Percentiles rank a stretch among this genome's conserved stretches.
Conservation (phyloP, 1,140 invertebrate genomes). For the Chionoecetes opilio region DNA sequence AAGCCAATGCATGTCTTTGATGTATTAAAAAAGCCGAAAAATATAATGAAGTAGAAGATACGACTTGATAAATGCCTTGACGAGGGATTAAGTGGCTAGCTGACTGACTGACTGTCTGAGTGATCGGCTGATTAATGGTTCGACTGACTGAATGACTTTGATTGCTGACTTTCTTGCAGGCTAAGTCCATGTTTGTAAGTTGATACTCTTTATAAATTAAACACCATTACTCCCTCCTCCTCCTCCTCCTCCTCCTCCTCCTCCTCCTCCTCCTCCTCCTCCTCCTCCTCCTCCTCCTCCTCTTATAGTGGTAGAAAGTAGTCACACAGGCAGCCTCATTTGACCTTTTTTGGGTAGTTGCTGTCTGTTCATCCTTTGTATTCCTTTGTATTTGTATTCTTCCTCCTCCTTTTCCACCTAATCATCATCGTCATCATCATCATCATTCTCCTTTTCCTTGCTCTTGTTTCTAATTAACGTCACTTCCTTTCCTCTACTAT, state of each 20-base stretch:
- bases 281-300: not conserved
- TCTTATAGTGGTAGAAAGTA: too few relatives aligned
- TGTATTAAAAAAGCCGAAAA: too few relatives aligned
- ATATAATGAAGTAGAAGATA: too few relatives aligned
- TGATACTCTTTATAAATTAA: not conserved
- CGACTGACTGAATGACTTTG: not conserved
- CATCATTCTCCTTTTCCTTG: too few relatives aligned
- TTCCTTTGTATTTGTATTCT: too few relatives aligned
- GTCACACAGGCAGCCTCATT: too few relatives aligned
- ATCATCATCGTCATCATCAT: too few relatives aligned
- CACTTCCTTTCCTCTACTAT: too few relatives aligned
- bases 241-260: not conserved
- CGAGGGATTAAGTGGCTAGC: not conserved
- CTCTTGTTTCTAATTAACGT: too few relatives aligned
- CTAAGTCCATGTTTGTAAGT: not conserved
- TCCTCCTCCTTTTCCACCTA: too few relatives aligned
- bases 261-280: not conserved
- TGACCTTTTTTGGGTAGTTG: not conserved
- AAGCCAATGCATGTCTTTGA: too few relatives aligned
- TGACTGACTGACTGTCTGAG: not conserved
- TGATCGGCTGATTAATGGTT: not conserved
- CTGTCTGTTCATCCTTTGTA: too few relatives aligned
- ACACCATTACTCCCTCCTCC: not conserved
- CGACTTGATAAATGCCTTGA: not conserved
- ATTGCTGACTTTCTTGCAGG: not conserved